Conservation (phyloP, 1,140 invertebrate genomes). For the Formica exsecta region DNA sequence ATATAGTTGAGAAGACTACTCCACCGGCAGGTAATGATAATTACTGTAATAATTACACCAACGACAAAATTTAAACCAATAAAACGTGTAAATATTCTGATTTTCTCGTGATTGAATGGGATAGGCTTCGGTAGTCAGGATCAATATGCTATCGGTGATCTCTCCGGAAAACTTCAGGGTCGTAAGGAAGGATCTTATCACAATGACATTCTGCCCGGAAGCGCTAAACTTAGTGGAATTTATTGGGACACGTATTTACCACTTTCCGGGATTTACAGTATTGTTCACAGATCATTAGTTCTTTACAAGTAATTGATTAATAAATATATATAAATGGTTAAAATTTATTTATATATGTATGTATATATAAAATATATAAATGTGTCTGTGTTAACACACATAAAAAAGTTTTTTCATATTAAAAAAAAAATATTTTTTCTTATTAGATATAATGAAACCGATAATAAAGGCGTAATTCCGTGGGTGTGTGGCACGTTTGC, state of each 20-base stretch:
- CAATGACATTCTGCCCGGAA: slow-evolving; percentile 89
- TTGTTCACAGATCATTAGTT: slow-evolving; percentile 94
- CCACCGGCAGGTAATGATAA: slow-evolving; percentile 89
- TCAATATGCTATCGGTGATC: slow-evolving; percentile 95
- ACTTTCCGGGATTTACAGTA: slow-evolving; percentile 92
- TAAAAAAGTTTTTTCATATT: not conserved
- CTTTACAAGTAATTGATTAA: slow-evolving; percentile 90
- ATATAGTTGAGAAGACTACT: slow-evolving; percentile 86
- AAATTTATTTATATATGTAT: no score
- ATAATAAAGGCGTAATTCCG: slow-evolving; percentile 87
- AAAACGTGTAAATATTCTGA: slow-evolving; percentile 25
- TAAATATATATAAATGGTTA: not conserved
- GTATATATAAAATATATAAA: not conserved
- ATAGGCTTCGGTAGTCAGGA: slow-evolving; percentile 93
- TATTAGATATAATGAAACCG: slow-evolving; percentile 84
- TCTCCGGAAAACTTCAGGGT: slow-evolving; percentile 94
- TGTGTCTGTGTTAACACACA: no score
- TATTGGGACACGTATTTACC: slow-evolving; percentile 96
- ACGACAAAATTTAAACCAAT: slow-evolving; percentile 7
- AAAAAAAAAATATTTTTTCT: slow-evolving; percentile 45
- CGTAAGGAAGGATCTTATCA: slow-evolving; percentile 90
- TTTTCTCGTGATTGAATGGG: slow-evolving; percentile 35
- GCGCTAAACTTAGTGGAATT: slow-evolving; percentile 90
- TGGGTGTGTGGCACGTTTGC: slow-evolving; percentile 90
- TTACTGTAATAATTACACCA: not conserved